A percentile compares a stretch with the other conserved stretches of the same genome.
Evolutionary conservation across 1,140 invertebrate genomes (phyloP).

Genomic region (Cyclargus thomasi): DNA sequence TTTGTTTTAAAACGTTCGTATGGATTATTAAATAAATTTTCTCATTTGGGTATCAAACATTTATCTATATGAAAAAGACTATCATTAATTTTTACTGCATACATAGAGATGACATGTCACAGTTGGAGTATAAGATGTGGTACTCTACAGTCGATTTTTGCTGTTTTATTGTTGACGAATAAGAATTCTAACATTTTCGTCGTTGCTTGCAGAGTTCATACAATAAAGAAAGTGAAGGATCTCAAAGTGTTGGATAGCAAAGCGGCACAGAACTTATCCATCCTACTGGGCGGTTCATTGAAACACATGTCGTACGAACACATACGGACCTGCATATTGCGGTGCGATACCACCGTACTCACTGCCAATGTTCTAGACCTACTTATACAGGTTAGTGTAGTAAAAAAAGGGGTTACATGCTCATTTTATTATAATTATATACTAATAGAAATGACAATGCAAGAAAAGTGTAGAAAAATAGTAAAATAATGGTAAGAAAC

Average conservation of each 20-base stretch:
- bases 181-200: not conserved
- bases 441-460: too few relatives aligned
- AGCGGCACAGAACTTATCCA: constrained; percentile 95
- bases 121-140: too few relatives aligned
- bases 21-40: too few relatives aligned
- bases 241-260: constrained; percentile 94
- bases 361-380: constrained; percentile 88
- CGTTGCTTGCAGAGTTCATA: constrained; percentile 72
- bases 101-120: too few relatives aligned
- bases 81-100: too few relatives aligned
- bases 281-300: constrained; percentile 90
- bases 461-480: too few relatives aligned
- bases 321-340: constrained; percentile 88
- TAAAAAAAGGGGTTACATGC: not conserved
- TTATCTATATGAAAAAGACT: too few relatives aligned
- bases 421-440: too few relatives aligned
- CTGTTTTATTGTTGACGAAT: not conserved
- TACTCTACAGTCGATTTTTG: too few relatives aligned
- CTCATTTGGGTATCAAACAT: too few relatives aligned
- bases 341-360: constrained; percentile 90
- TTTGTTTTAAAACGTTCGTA: too few relatives aligned
- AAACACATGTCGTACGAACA: constrained; percentile 93
- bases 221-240: constrained; percentile 91
- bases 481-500: too few relatives aligned
- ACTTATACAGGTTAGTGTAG: constrained; percentile 77